Conservation (phyloP, 64 coral and sea anemone genomes). For the Porites australiensis region DNA sequence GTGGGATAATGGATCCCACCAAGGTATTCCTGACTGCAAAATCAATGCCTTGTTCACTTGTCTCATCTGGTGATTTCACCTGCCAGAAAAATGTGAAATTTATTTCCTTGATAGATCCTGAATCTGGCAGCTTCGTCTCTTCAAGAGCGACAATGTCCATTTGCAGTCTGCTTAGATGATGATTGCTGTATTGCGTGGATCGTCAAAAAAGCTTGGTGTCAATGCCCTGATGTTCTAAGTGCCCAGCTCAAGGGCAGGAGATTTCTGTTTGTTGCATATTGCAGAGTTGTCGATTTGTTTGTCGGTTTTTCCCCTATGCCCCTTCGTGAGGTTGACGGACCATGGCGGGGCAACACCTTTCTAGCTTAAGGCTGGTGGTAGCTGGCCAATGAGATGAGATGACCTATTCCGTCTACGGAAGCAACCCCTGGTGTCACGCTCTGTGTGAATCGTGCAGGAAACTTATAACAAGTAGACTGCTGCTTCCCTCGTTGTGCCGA, state of each 20-base stretch:
- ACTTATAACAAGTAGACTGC: conserved; percentile 73
- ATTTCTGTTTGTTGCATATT: background rate
- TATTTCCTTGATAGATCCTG: conserved; percentile 26
- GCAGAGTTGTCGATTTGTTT: conserved; percentile 5
- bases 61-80: conserved; percentile 33
- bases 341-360: conserved; percentile 46
- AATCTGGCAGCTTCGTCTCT: conserved; percentile 59
- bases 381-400: conserved; percentile 45
- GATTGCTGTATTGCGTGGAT: conserved; percentile 46
- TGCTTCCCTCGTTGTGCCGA: conserved; percentile 31
- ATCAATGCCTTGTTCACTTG: conserved; percentile 47
- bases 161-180: conserved; percentile 53
- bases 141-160: conserved; percentile 63
- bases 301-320: background rate
- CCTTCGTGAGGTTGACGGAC: conserved; percentile 31
- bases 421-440: conserved; percentile 20
- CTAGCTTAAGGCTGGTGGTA: conserved; percentile 50
- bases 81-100: conserved; percentile 68
- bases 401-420: conserved; percentile 8
- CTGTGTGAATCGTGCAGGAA: conserved; percentile 51
- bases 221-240: conserved; percentile 62
- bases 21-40: conserved; percentile 52
- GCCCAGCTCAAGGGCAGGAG: conserved; percentile 41
- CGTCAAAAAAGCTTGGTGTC: conserved; percentile 23
- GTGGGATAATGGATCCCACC: background rate